phyloP scores from a whole-genome alignment of 2,888 invertebrate species.

The Spilarctia lutea region DNA sequence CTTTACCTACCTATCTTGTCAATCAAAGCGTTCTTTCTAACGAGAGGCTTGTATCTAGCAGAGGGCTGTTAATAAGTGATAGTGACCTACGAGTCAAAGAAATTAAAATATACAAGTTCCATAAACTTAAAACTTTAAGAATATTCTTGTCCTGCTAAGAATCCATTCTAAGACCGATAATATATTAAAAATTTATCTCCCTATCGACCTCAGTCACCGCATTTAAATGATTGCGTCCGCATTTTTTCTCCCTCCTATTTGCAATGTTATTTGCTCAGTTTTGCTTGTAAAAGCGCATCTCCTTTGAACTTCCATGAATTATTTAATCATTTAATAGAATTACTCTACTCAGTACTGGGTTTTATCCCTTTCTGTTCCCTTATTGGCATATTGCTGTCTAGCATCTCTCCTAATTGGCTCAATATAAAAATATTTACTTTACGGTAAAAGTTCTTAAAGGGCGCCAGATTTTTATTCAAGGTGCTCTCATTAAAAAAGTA shows the following conservation, averaged over 20 bases:
- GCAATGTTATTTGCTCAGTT: constrained; percentile 79
- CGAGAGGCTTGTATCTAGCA: too few species aligned
- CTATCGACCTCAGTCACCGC: constrained; percentile 57
- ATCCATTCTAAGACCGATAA: constrained; percentile 4
- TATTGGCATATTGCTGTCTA: constrained; percentile 54
- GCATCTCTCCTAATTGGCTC: constrained; percentile 74
- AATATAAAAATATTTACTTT: constrained; percentile 74
- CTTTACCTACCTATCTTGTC: too few species aligned
- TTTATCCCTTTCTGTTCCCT: constrained; percentile 74
- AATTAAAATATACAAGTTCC: background rate
- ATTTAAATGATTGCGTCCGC: constrained; percentile 67
- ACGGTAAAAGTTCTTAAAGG: constrained; percentile 47
- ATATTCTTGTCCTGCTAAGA: background rate
- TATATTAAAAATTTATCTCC: constrained; percentile 11
- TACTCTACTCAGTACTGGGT: constrained; percentile 69
- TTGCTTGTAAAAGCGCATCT: constrained; percentile 82
- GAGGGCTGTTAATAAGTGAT: too few species aligned
- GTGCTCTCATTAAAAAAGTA: constrained; percentile 22
- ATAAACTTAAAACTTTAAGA: background rate
- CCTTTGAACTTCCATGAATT: constrained; percentile 84
- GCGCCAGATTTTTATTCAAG: constrained; percentile 3
- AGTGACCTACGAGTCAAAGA: background rate
- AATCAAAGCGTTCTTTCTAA: too few species aligned
- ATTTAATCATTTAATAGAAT: constrained; percentile 86
- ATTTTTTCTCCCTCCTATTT: constrained; percentile 74